Conservation (phyloP, 1,140 invertebrate species). For the Musca domestica region DNA sequence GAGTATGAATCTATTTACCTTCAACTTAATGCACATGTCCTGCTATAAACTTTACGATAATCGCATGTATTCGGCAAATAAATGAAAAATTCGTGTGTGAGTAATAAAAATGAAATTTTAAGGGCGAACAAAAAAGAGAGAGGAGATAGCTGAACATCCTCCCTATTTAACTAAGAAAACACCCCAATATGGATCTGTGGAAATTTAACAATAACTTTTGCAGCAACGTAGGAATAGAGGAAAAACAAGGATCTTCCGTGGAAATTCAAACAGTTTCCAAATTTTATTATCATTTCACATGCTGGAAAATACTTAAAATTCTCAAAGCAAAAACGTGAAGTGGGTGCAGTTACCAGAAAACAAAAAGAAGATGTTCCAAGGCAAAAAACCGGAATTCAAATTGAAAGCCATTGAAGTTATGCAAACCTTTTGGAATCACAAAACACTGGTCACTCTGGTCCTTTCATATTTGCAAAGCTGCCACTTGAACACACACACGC, state of each 20-base stretch:
- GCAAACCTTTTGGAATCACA: background rate
- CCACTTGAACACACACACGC: no score
- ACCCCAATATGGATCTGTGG: background rate
- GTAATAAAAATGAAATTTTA: conserved; percentile 3
- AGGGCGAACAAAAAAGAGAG: background rate
- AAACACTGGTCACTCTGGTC: background rate
- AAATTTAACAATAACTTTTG: no score
- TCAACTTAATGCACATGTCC: conserved; percentile 15
- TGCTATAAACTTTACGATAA: conserved; percentile 19
- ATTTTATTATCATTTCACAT: conserved; percentile 18
- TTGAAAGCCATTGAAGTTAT: background rate
- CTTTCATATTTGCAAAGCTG: no score
- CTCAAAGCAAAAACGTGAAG: background rate
- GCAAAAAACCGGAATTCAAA: no score
- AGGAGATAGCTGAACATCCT: background rate
- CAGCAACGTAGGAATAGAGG: no score
- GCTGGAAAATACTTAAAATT: conserved; percentile 12
- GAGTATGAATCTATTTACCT: conserved; percentile 1
- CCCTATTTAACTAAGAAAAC: background rate
- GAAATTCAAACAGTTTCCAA: background rate
- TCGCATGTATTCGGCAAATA: conserved; percentile 4
- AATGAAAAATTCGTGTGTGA: conserved; percentile 17
- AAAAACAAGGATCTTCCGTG: background rate
- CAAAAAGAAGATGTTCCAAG: no score
- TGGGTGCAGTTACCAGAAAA: background rate